These are phyloP conservation scores for Falco rusticolus DNA, from an alignment of 2,797 vertebrate species.

Conservation along the genomic window DNA sequence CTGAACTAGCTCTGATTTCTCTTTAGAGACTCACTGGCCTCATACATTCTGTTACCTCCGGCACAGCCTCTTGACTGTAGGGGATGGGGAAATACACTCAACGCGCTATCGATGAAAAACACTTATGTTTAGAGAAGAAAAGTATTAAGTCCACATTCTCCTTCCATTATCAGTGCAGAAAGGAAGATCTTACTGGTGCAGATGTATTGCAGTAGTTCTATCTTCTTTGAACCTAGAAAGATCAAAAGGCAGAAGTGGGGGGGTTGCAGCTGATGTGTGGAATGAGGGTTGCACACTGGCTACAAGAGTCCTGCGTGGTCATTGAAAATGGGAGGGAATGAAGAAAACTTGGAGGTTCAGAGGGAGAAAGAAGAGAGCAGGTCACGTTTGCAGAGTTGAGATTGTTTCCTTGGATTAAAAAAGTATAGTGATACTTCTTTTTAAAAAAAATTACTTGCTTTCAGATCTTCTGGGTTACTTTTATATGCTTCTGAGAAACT, in stretches of 20 bases:
- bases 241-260: not conserved
- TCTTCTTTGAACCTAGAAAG: not conserved
- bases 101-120: fast-evolving
- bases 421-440: not conserved
- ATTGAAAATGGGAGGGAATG: not conserved
- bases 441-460: not conserved
- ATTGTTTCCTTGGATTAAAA: not conserved
- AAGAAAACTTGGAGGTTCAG: not conserved
- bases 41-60: fast-evolving
- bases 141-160: not conserved
- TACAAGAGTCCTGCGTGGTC: not conserved
- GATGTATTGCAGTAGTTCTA: not conserved
- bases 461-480: not conserved
- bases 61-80: not conserved
- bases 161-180: not conserved
- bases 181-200: not conserved
- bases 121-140: not conserved
- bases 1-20: not conserved
- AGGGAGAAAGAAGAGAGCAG: not conserved
- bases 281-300: not conserved
- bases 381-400: not conserved
- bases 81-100: fast-evolving
- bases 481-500: not conserved
- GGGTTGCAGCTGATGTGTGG: not conserved
- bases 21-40: not conserved